Percentiles rank a stretch among this genome's conserved stretches.
These are phyloP conservation scores for Thomomys bottae DNA, from an alignment of 2,113 vertebrate species.

Conservation along the genomic window DNA sequence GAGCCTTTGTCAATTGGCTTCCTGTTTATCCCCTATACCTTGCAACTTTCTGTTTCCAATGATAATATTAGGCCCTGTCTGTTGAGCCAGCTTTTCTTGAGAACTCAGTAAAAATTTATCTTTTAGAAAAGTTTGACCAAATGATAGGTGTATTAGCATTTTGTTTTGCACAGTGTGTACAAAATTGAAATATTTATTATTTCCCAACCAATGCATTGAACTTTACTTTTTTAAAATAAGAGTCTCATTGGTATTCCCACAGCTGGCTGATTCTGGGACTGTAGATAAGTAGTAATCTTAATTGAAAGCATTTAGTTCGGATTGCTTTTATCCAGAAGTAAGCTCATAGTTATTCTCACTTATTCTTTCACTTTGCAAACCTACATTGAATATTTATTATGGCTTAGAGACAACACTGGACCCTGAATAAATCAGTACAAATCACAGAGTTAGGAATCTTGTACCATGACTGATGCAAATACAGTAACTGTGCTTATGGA, in stretches of 20 bases:
- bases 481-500: not conserved
- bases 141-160: not conserved
- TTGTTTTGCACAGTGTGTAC: not conserved
- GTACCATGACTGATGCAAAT: not conserved
- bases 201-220: slow-evolving; percentile 43
- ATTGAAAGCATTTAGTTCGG: slow-evolving; percentile 54
- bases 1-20: too few relatives aligned
- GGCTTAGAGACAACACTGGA: not conserved
- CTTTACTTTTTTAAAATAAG: slow-evolving; percentile 42
- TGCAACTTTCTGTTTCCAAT: not conserved
- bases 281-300: slow-evolving; percentile 61
- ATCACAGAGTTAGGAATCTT: not conserved
- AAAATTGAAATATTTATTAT: not conserved
- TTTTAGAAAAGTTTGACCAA: not conserved
- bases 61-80: not conserved
- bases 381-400: not conserved
- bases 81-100: not conserved
- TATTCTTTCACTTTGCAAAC: slow-evolving; percentile 34
- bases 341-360: slow-evolving; percentile 2
- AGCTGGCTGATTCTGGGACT: slow-evolving; percentile 45
- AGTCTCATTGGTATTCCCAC: not conserved
- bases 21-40: not conserved
- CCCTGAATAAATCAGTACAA: not conserved
- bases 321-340: slow-evolving; percentile 56
- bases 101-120: not conserved